A percentile compares a stretch with the other conserved stretches of the same genome.
These are phyloP conservation scores for Tinea pellionella DNA, from an alignment of 2,888 invertebrate species.

Conservation along the genomic window DNA sequence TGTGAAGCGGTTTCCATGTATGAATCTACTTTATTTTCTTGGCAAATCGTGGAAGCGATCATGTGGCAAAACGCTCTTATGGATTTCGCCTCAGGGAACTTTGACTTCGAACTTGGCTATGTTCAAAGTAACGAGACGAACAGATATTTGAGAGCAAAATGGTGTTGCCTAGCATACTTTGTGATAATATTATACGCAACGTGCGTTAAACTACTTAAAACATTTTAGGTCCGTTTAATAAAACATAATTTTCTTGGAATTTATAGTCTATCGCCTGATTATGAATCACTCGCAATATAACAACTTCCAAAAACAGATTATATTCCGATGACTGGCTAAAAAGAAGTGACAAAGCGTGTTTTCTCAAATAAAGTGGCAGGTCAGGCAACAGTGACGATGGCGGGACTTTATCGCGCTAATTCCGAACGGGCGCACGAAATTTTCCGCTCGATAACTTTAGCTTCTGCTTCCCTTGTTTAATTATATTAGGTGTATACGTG, in stretches of 20 bases:
- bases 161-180: slow-evolving; percentile 35
- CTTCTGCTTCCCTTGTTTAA: slow-evolving; percentile 19
- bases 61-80: slow-evolving; percentile 63
- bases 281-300: not conserved
- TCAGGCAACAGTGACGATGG: slow-evolving; percentile 18
- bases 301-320: slow-evolving; percentile 10
- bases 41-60: slow-evolving; percentile 65
- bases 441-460: slow-evolving; percentile 28
- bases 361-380: slow-evolving; percentile 15
- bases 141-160: slow-evolving; percentile 62
- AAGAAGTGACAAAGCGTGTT: slow-evolving; percentile 15
- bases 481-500: slow-evolving; percentile 18
- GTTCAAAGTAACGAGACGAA: slow-evolving; percentile 27
- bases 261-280: not conserved
- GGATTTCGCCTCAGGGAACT: slow-evolving; percentile 62
- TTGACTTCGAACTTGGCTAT: slow-evolving; percentile 52
- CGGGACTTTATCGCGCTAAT: slow-evolving; percentile 21
- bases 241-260: not conserved
- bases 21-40: slow-evolving; percentile 57
- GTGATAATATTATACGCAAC: not conserved
- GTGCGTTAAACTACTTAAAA: not conserved
- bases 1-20: slow-evolving; percentile 46
- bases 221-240: not conserved
- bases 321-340: slow-evolving; percentile 11
- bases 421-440: slow-evolving; percentile 25